phyloP scores from a whole-genome alignment of 1,140 invertebrate genomes.

The Lasaia peninsularis region DNA sequence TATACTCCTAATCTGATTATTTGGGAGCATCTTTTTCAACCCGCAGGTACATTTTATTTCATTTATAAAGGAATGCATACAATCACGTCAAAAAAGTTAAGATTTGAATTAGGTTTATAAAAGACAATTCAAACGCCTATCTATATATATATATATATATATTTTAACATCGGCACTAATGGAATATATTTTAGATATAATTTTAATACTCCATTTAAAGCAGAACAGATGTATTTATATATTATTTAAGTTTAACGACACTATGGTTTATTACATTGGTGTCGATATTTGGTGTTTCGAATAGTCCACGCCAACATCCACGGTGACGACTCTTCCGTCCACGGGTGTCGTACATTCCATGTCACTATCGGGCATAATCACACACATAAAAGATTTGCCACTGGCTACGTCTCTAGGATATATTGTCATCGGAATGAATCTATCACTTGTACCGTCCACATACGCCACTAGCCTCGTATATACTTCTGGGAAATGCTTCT shows the following conservation, averaged over 20 bases:
- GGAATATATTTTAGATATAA: slow-evolving; percentile 2
- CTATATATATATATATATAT: background rate
- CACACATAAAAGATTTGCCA: slow-evolving; percentile 92
- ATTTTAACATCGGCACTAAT: background rate
- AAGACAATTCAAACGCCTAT: slow-evolving; percentile 8
- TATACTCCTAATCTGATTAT: background rate
- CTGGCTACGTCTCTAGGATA: slow-evolving; percentile 88
- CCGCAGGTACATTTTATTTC: background rate
- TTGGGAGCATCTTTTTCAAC: background rate
- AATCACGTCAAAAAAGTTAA: background rate
- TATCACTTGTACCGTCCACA: slow-evolving; percentile 87
- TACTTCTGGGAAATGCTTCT: slow-evolving; percentile 90
- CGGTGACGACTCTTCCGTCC: slow-evolving; percentile 59
- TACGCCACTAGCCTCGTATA: slow-evolving; percentile 88
- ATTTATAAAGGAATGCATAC: background rate
- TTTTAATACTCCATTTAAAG: slow-evolving; percentile 2
- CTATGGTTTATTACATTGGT: slow-evolving; percentile 58
- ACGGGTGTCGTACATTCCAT: slow-evolving; percentile 60
- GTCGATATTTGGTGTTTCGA: slow-evolving; percentile 72
- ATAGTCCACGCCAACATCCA: slow-evolving; percentile 68
- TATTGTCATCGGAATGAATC: slow-evolving; percentile 92
- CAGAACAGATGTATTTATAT: background rate
- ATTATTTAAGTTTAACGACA: slow-evolving; percentile 21
- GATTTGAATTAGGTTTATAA: slow-evolving; percentile 5
- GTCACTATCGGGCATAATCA: slow-evolving; percentile 90